Base-by-base conservation (phyloP, 2,113 vertebrate genomes). In the Pollachius pollachius region DNA sequence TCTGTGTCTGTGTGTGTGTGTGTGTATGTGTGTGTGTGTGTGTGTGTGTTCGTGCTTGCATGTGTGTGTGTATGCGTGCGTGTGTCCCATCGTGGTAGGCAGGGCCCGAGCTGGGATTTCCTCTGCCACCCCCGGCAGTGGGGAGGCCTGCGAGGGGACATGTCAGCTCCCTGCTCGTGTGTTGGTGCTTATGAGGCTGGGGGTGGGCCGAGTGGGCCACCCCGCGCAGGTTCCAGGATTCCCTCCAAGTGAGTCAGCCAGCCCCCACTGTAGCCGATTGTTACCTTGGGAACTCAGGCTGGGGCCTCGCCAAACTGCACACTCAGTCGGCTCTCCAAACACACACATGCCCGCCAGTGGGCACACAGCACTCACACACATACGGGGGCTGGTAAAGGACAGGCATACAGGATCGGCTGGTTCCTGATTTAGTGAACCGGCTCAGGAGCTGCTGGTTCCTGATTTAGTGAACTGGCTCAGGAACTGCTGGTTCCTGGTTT, bases 241-340 rank as follows among this genome's bases (percentile, higher is more conserved):
- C 91, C 92, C 92, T 93, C 88, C 84, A 88, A 91, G 90, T 92
- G 91, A 93, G 90, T 92, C 92, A 93, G 89, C 82, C 87, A 83
- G 83, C 88, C 92, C 91, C 90, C 89, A 81, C 86, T 90, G 85
- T 86, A 89, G 87, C 80, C 19, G 75, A 81, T 82, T 88, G 91
- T 93, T 94, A 92, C 92, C 92, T 92, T 89, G 91, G 92, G 92
- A 93, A 93, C 92, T 89, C 89, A 82, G 71, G 85, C 87, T 78
- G 75, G 91, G 92, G 89, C 82, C 91, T 93, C n/a, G 54, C 54
- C n/a, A 57, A 57, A 81, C 81, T 81, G 80, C 75, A 87, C 74
- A 84, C 78, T 88, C 83, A 81, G 12, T 89, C 81, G 83, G 74
- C 76, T 76, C 81, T 75, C 75, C 72, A 75, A 69, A 84, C 66